Conservation (phyloP, 1,140 invertebrate species). For the Macrocentrus cingulum region DNA sequence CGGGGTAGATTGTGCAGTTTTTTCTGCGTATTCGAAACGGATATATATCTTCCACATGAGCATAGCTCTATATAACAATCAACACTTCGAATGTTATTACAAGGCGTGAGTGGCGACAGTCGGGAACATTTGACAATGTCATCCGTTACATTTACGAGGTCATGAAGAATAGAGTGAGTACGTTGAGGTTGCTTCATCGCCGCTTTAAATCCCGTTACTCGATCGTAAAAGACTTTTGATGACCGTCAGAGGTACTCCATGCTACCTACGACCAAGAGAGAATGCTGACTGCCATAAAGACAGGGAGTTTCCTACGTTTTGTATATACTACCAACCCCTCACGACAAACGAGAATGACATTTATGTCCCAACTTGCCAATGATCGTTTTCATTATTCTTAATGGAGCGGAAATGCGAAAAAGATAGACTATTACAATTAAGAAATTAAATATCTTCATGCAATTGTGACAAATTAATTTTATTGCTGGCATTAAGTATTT, state of each 20-base stretch:
- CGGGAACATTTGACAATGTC: slow-evolving; percentile 57
- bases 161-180: slow-evolving; percentile 59
- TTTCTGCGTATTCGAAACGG: too few relatives aligned
- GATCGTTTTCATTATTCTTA: slow-evolving; percentile 39
- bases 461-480: slow-evolving; percentile 19
- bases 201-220: slow-evolving; percentile 61
- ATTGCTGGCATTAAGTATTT: slow-evolving; percentile 6
- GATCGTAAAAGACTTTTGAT: slow-evolving; percentile 61
- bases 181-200: slow-evolving; percentile 61
- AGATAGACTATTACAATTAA: slow-evolving; percentile 35
- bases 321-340: slow-evolving; percentile 38
- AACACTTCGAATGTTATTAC: neutral
- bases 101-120: slow-evolving; percentile 33
- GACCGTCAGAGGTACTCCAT: slow-evolving; percentile 47
- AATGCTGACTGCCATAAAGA: slow-evolving; percentile 51
- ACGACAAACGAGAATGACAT: slow-evolving; percentile 48
- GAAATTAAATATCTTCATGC: slow-evolving; percentile 24
- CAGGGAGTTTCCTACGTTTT: slow-evolving; percentile 43
- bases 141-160: slow-evolving; percentile 60
- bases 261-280: slow-evolving; percentile 38
- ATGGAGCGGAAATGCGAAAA: slow-evolving; percentile 32
- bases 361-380: slow-evolving; percentile 51
- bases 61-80: neutral
- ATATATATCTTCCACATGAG: slow-evolving; percentile 10
- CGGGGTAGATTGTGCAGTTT: too few relatives aligned